Evolutionary conservation across 2,797 vertebrate genomes (phyloP), one percentile per base, ranked within the genome.

Genomic region (Sebastes nivosus): DNA sequence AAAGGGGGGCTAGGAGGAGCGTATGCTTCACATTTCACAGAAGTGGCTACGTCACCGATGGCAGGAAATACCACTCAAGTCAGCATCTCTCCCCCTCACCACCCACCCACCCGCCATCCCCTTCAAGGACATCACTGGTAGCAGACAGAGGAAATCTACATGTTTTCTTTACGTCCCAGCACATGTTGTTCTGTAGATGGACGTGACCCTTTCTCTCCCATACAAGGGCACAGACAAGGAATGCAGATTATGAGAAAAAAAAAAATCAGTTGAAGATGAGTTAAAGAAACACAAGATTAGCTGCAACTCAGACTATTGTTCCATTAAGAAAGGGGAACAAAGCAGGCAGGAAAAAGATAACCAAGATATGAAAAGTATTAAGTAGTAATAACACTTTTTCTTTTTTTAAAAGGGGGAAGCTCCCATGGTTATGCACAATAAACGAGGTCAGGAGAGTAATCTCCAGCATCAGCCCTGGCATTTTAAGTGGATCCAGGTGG

Each of bases 1-100:
- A 5, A 20, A 32, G 5, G 18, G 24, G 27, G 16, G 3, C 0
- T 1, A 2, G 2, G 46, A 27, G 9, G 54, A 12, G 12, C 7
- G 18, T 61, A 86, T 84, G 63, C 86, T 68, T 83, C 58, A 74
- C 73, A 82, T 87, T 90, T 89, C 67, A 80, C 12, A 1, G 76
- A 63, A 6, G 20, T 12, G 38, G 18, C 70, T 42, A 88, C 82
- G 78, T 90, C 90, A 90, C 74, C 7, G 20, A 52, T 30, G 81
- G 73, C 84, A 92, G 92, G 92, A 94, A 94, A 94, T 92, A 76
- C 88, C 91, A 89, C 76, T 80, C 30, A 59, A 83, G 65, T 82
- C 70, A 80, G 81, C 81, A 85, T 65, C 57, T 75, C 63, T 72
- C 32, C 20, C 29, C 66, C 34, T 8, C 24, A 7, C 12, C 8